Base-by-base conservation (phyloP, 2,888 invertebrate genomes). In the Hydropsyche betteni region DNA sequence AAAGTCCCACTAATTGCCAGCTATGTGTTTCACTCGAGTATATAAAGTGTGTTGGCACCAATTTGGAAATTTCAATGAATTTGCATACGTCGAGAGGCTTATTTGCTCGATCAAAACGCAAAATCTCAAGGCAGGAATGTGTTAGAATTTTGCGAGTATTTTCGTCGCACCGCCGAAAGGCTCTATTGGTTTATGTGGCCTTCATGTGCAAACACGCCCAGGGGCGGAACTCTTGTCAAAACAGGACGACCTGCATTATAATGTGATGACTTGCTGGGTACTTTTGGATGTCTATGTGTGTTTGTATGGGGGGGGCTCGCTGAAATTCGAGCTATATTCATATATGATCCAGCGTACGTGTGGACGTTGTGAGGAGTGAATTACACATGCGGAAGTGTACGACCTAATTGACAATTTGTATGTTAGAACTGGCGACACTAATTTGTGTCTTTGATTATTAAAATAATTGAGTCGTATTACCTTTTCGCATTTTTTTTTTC, bases 21-120 rank as follows among this genome's bases (percentile, higher is more conserved):
- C 44, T 44, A 44, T 44, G 44, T 44, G 44, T 44, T 44, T 44
- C 44, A 44, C 7, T 44, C 4, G 44, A 44, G 44, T 10, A 10
- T 10, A 10, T 44, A 44, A 44, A 44, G 44, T 10, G 10, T 44
- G 10, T 12, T 16, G 58, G 64, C 34, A 1, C 64, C 24, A 64
- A 64, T 64, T 64, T 64, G 64, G 44, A 10, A 50, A 70, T 70
- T 53, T 53, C 51, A 53, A 70, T 53, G 33, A 70, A 70, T 70
- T 70, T 70, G 70, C 70, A 70, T 70, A 70, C 34, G 53, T 70
- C n/a, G 6, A 10, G 36, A n/a, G 36, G 53, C 53, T 53, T 70
- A 53, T 70, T 70, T 70, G 70, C 14, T 16, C 33, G 52, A 53
- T 34, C 53, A 36, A 53, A 51, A 34, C 24, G 16, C 33, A 34